Evolutionary conservation across 2,888 invertebrate species (phyloP).

Genomic region (Dryococelus australis): DNA sequence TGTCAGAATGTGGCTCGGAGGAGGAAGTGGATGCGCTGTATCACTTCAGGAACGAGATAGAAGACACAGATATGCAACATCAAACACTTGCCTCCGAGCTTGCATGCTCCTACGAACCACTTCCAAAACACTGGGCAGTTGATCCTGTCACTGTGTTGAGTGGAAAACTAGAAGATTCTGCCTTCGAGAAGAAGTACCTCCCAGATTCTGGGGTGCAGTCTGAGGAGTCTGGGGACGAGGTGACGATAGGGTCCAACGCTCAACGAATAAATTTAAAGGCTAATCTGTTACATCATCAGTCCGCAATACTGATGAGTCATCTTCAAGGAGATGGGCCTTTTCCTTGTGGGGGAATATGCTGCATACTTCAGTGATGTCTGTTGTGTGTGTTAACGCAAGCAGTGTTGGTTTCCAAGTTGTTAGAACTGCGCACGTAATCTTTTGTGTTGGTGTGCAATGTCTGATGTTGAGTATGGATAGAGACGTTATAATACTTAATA

Average conservation of each 20-base stretch:
- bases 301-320: conserved; percentile 35
- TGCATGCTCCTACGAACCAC: conserved; percentile 31
- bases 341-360: conserved; percentile 44
- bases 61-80: conserved; percentile 24
- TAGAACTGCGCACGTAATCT: not conserved
- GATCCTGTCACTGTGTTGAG: not conserved
- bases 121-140: conserved; percentile 35
- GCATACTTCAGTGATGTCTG: conserved; percentile 42
- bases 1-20: conserved; percentile 1
- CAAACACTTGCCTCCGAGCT: conserved; percentile 34
- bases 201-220: conserved; percentile 17
- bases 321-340: conserved; percentile 42
- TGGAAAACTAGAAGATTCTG: conserved; percentile 24
- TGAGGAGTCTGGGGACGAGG: conserved; percentile 29
- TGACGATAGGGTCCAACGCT: not conserved
- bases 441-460: not conserved
- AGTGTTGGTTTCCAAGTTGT: not conserved
- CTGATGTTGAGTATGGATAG: not conserved
- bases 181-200: conserved; percentile 20
- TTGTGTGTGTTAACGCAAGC: not conserved
- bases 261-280: not conserved
- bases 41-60: conserved; percentile 36
- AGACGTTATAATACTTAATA: not conserved
- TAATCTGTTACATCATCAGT: conserved; percentile 30
- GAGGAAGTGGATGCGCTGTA: conserved; percentile 37